A percentile compares a stretch with the other conserved stretches of the same genome.
Conservation (phyloP, 2,113 vertebrate genomes). For the Cygnus atratus region DNA sequence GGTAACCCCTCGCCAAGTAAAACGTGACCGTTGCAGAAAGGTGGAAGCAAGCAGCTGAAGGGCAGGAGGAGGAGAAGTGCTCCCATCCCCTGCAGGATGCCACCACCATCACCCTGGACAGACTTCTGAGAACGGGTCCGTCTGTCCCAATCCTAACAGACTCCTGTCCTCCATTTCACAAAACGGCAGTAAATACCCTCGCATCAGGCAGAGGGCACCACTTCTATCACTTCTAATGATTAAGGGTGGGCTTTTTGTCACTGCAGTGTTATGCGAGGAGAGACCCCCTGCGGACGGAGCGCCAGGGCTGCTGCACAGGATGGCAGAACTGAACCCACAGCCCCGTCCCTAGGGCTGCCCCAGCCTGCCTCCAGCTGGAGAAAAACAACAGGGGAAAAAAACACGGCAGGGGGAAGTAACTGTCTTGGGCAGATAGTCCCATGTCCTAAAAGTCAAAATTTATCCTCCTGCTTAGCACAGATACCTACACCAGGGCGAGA, state of each 20-base stretch:
- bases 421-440: not conserved
- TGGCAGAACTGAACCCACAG: not conserved
- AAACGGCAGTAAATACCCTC: not conserved
- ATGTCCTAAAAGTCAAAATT: not conserved
- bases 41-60: not conserved
- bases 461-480: not conserved
- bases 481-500: not conserved
- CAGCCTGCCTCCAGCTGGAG: not conserved
- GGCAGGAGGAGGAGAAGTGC: not conserved
- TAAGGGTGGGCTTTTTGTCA: not conserved
- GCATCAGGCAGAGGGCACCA: not conserved
- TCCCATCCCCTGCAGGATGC: not conserved
- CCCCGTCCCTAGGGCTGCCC: not conserved
- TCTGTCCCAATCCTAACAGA: not conserved
- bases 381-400: not conserved
- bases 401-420: not conserved
- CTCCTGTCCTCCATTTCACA: not conserved
- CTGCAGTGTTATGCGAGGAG: accelerated
- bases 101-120: not conserved
- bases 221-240: not conserved
- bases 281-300: not conserved
- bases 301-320: not conserved
- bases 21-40: not conserved
- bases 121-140: not conserved
- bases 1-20: not conserved